Evolutionary conservation across 2,113 vertebrate genomes (phyloP).

Genomic region (Dicaeum eximium): DNA sequence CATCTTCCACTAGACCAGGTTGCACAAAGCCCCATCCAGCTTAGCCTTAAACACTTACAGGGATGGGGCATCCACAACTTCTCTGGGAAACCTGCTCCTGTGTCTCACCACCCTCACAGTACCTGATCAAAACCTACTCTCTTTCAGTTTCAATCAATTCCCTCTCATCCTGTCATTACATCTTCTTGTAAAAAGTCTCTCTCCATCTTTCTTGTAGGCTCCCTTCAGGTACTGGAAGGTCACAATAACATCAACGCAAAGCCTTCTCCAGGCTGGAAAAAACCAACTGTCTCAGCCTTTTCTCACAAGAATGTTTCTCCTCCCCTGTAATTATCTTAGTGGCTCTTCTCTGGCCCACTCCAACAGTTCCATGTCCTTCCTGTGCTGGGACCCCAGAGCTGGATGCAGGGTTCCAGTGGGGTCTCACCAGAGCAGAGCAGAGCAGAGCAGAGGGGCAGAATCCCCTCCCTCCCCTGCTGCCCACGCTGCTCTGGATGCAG

Average conservation of each 20-base stretch:
- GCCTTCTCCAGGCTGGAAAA: background rate
- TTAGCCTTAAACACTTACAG: background rate
- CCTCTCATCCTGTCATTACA: background rate
- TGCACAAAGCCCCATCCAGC: background rate
- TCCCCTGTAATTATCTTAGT: background rate
- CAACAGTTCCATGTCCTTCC: fast-evolving
- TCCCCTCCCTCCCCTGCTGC: background rate
- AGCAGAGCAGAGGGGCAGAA: background rate
- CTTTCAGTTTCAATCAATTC: background rate
- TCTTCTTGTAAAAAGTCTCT: background rate
- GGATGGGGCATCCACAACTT: background rate
- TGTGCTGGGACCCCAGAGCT: background rate
- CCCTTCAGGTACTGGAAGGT: background rate
- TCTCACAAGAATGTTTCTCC: background rate
- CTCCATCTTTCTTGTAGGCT: background rate
- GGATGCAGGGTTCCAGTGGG: background rate
- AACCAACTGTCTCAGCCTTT: background rate
- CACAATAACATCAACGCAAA: background rate
- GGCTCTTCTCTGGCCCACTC: background rate
- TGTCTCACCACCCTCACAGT: background rate
- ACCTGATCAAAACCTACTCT: background rate
- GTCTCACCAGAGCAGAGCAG: background rate
- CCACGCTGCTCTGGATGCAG: background rate
- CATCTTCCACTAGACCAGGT: background rate
- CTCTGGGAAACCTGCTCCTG: background rate